Evolutionary conservation across 2,888 invertebrate species (phyloP), one percentile per base, ranked within the genome.

Genomic region (Pseudococcus longispinus): DNA sequence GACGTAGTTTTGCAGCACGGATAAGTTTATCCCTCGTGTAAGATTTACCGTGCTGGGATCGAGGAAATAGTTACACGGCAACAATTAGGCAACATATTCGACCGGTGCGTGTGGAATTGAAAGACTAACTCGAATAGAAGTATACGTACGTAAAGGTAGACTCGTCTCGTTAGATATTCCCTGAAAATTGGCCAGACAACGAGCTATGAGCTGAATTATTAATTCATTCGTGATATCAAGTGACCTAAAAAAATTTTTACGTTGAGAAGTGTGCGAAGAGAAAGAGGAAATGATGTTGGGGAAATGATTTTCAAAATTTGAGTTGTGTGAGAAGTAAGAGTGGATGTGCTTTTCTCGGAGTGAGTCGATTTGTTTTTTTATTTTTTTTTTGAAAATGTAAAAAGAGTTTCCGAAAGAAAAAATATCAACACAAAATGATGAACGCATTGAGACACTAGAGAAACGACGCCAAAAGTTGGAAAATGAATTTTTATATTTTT

Each of bases 71-170:
- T n/a, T n/a, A 70, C 26, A 70, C 26, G 70, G 70, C 70, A 15
- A 18, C 70, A 70, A 70, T 70, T 70, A 70, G 70, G 70, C 70
- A 70, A 70, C 70, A 70, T 29, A 70, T 70, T 70, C 70, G 70
- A 70, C 70, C 70, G 29, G 70, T 29, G 70, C 29, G 29, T 70
- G 29, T 29, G 29, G 70, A 29, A 70, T 70, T 29, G 29, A 70
- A 70, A 70, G 29, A 70, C 70, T 13, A 29, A 29, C 70, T 70
- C 70, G 70, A 70, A 29, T 70, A 5, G 70, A 18, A 29, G 15
- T 29, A 15, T 70, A 60, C 13, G n/a, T 18, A 4, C 8, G 55
- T 55, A 13, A 1, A 60, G 20, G 60, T 60, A 9, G 23, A 9
- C 70, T 70, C 29, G 29, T 70, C 70, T 70, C 29, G 29, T 70